Percentiles rank a stretch among this genome's conserved stretches.
Conservation (phyloP, 2,797 vertebrate genomes). For the Poecilia gillii region DNA sequence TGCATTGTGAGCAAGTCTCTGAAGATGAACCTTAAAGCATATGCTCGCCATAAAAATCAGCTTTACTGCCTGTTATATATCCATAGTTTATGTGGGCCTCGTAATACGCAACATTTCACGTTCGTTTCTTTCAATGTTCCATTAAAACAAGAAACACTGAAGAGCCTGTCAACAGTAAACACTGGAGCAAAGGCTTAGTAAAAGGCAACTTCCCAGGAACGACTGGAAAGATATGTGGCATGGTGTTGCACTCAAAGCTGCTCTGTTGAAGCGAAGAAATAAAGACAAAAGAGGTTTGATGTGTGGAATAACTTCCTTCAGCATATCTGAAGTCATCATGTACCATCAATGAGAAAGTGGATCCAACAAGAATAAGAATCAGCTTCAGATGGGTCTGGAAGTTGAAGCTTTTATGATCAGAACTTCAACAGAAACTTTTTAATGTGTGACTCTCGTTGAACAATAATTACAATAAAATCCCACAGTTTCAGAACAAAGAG, state of each 20-base stretch:
- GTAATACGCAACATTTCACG: neutral
- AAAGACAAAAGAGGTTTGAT: neutral
- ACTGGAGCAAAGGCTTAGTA: neutral
- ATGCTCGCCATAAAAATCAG: neutral
- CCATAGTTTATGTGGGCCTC: neutral
- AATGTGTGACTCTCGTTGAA: neutral
- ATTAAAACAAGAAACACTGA: neutral
- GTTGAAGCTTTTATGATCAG: neutral
- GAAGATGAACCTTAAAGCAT: neutral
- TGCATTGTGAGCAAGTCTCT: neutral
- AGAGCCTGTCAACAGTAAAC: neutral
- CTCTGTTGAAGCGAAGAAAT: neutral
- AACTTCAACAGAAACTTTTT: neutral
- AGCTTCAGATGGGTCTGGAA: neutral
- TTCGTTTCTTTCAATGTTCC: neutral
- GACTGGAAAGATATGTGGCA: neutral
- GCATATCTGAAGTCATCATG: neutral
- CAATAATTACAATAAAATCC: neutral
- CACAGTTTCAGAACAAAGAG: neutral
- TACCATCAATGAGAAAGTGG: neutral
- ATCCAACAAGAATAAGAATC: neutral
- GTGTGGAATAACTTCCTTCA: neutral
- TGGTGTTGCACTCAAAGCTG: neutral
- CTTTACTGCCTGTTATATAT: slow-evolving; percentile 3
- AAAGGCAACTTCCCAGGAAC: neutral